Base-by-base conservation (phyloP, 1,140 invertebrate species). In the Caenorhabditis latens region DNA sequence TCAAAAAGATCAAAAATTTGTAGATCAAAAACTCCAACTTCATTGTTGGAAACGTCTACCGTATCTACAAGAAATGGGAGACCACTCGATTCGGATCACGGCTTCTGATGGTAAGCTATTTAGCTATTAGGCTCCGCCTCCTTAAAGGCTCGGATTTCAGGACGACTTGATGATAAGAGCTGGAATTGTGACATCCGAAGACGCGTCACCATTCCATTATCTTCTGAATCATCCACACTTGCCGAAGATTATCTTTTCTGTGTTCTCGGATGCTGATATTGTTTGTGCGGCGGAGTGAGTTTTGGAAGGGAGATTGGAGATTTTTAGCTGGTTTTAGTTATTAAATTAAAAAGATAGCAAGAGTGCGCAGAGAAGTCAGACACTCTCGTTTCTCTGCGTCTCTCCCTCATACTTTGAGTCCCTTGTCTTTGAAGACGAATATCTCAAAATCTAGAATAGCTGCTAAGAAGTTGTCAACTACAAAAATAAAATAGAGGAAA, bases 21-120 rank as follows among this genome's bases (percentile, higher is more conserved):
- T 13, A 79, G 71, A 79, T 79, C 21, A 79, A 79, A 50, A 79
- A 50, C 21, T 79, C 71, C 9, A 79, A 50, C 53, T 79, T 79
- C 21, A 3, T 79, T 1, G 21, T 79, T 21, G 71, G 43, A 79
- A 79, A 79, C 14, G 4, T 50, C 11, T 79, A 79, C 32, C 19
- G 46, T 8, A 9, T 79, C 8, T 79, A 79, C 46, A 79, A 79
- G n/a, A 79, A 79, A 79, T 79, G 71, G 71, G 71, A 79, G n/a
- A 50, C 71, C 6, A 42, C 46, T 43, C 43, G 71, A 13, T 79
- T 79, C 19, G 71, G 71, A 79, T 79, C 43, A 11, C 71, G 46
- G 4, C 21, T 79, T 42, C 11, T 79, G 9, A 21, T 79, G 71
- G 71, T 53, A 53, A 14, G 5, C 11, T 3, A 53, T 79, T 48